These are phyloP conservation scores for Apodemus sylvaticus DNA, from an alignment of 2,113 vertebrate genomes.

Conservation along the genomic window DNA sequence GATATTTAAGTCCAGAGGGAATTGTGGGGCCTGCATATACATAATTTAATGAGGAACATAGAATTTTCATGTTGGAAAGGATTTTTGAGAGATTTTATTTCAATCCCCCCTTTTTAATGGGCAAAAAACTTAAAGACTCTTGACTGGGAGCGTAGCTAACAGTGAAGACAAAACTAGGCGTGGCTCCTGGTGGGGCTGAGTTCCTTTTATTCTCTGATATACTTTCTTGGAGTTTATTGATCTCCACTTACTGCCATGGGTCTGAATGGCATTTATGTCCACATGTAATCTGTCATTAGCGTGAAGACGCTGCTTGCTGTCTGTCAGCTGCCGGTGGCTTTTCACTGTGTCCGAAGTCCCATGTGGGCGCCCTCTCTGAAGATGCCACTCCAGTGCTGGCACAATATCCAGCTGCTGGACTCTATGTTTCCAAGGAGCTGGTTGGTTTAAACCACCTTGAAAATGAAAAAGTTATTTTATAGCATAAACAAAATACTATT, in stretches of 20 bases:
- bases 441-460: neutral
- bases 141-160: neutral
- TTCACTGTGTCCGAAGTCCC: neutral
- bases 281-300: neutral
- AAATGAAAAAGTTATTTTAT: neutral
- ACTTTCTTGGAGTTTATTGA: neutral
- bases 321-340: neutral
- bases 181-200: neutral
- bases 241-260: neutral
- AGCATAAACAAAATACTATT: neutral
- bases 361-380: neutral
- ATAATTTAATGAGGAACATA: conserved; percentile 66
- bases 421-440: neutral
- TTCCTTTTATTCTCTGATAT: neutral
- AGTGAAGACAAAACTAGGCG: neutral
- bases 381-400: neutral
- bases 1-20: conserved; percentile 71
- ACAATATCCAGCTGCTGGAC: neutral
- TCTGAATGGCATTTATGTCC: neutral
- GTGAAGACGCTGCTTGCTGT: neutral
- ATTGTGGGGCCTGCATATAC: conserved; percentile 7
- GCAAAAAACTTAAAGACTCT: neutral
- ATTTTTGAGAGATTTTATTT: conserved; percentile 49
- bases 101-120: neutral
- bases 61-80: conserved; percentile 52